Conservation (phyloP, 2,113 vertebrate species). For the Pygoscelis antarcticus region DNA sequence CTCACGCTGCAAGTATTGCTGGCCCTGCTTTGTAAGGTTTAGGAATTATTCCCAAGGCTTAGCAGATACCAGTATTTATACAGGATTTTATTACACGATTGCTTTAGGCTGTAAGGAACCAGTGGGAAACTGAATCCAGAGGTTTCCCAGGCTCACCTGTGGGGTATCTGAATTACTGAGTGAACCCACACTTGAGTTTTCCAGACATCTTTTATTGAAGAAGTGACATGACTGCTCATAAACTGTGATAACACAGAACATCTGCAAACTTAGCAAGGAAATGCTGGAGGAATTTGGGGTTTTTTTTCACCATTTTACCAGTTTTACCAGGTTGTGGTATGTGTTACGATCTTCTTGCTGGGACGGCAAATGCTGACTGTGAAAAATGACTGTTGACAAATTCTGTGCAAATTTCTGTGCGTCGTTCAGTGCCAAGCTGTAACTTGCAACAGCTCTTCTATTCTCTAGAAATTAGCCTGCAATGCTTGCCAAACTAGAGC, state of each 20-base stretch:
- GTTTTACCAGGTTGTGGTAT: background rate
- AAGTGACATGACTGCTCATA: background rate
- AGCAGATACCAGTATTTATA: background rate
- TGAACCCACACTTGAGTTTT: background rate
- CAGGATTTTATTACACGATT: background rate
- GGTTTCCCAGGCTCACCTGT: background rate
- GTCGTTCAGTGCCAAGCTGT: background rate
- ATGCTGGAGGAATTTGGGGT: background rate
- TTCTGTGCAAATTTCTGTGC: conserved; percentile 15
- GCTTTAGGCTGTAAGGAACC: background rate
- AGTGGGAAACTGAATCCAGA: background rate
- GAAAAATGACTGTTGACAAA: conserved; percentile 48
- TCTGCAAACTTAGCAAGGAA: conserved; percentile 1
- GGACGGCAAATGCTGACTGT: background rate
- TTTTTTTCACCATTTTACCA: background rate
- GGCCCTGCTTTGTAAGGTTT: background rate
- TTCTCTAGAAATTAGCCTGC: conserved; percentile 19
- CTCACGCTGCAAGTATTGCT: background rate
- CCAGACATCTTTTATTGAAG: background rate
- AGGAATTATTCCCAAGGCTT: background rate
- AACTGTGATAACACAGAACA: background rate
- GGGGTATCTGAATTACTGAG: background rate
- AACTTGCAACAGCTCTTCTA: conserved; percentile 16
- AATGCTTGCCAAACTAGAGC: background rate
- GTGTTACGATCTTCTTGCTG: background rate